Conservation (phyloP, 2,113 vertebrate genomes). For the Vulpes ferrilata region DNA sequence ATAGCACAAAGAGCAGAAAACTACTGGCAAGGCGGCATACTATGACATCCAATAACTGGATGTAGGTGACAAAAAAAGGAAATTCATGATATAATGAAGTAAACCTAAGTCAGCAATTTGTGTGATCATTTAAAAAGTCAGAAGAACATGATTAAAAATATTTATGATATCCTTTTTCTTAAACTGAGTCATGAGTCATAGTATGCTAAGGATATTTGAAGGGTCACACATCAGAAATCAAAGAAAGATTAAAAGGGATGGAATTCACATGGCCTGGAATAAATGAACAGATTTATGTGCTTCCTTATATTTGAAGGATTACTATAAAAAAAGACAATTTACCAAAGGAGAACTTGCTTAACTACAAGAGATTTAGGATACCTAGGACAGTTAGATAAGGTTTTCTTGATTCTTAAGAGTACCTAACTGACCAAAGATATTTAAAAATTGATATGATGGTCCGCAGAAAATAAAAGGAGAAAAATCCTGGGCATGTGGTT, state of each 20-base stretch:
- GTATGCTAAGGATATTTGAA: not conserved
- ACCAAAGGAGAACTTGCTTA: not conserved
- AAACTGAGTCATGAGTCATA: not conserved
- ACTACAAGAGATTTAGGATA: not conserved
- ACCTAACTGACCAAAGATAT: constrained; percentile 1
- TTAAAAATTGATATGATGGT: constrained; percentile 1
- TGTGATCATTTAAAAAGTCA: constrained; percentile 13
- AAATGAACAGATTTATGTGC: not conserved
- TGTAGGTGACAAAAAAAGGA: not conserved
- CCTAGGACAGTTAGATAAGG: not conserved
- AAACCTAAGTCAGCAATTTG: not conserved
- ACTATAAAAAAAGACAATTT: not conserved
- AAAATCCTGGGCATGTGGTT: not conserved
- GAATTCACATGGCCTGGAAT: not conserved
- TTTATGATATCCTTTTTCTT: not conserved
- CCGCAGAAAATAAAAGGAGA: not conserved
- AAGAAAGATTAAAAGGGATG: not conserved
- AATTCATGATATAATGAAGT: constrained; percentile 34
- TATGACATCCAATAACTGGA: not conserved
- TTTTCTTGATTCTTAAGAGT: not conserved
- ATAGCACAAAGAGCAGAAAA: not conserved
- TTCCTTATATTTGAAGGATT: constrained; percentile 35
- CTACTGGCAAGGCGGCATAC: not conserved
- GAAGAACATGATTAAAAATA: not conserved
- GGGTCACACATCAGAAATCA: not conserved